phyloP scores from a whole-genome alignment of 2,113 vertebrate species.

The Atrichornis clamosus region DNA sequence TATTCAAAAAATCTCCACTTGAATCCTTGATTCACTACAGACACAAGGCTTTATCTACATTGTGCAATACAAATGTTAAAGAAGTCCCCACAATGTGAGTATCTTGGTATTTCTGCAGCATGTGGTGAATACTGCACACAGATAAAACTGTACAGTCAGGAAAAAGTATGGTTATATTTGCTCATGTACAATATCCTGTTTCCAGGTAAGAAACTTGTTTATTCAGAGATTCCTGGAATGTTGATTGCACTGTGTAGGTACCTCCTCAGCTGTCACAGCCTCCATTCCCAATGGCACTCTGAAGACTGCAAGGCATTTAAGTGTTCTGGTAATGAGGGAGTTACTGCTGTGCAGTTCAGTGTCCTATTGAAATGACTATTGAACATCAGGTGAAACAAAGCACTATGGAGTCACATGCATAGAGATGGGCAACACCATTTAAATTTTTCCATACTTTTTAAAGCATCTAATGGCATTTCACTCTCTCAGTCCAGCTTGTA shows the following conservation, averaged over 20 bases:
- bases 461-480: not conserved
- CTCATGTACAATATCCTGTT: not conserved
- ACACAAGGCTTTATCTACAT: not conserved
- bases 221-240: not conserved
- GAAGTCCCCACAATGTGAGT: not conserved
- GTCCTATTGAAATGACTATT: not conserved
- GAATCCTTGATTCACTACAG: not conserved
- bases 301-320: not conserved
- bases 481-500: not conserved
- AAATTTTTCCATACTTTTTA: not conserved
- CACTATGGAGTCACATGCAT: not conserved
- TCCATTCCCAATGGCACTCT: not conserved
- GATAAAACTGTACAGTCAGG: not conserved
- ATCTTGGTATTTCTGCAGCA: not conserved
- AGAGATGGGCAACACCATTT: not conserved
- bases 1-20: not conserved
- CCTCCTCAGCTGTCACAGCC: not conserved
- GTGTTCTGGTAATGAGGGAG: not conserved
- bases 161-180: not conserved
- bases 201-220: not conserved
- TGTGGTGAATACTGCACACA: not conserved
- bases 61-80: not conserved
- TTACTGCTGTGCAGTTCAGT: not conserved
- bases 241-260: accelerated
- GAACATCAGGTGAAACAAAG: not conserved